Evolutionary conservation across 2,888 invertebrate genomes (phyloP).

Genomic region (Lasiommata megera): DNA sequence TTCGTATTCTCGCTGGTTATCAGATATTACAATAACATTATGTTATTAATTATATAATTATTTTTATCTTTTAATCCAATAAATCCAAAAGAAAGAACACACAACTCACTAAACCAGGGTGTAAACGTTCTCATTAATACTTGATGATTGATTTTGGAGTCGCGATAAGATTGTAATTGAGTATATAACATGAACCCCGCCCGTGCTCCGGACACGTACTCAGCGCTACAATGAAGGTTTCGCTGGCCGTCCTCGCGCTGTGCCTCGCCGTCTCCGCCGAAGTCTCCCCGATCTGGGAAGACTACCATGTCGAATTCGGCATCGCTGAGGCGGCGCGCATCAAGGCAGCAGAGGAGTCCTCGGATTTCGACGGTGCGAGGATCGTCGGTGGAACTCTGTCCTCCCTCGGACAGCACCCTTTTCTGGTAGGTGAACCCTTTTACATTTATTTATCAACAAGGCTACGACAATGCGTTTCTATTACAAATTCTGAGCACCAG

Average conservation of each 20-base stretch:
- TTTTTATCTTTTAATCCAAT: neutral
- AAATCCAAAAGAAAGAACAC: neutral
- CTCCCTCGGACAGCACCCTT: neutral
- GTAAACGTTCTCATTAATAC: neutral
- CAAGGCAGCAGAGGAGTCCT: neutral
- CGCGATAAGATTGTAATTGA: neutral
- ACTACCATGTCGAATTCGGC: constrained; percentile 8
- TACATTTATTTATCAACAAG: no score
- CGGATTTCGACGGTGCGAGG: constrained; percentile 15
- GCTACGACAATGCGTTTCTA: no score
- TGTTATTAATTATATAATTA: no score
- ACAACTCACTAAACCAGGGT: neutral
- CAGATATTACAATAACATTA: no score
- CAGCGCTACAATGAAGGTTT: constrained; percentile 1
- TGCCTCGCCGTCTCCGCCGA: neutral
- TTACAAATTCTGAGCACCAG: no score
- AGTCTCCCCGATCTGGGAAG: neutral
- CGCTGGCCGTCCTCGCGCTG: neutral
- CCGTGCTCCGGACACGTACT: neutral
- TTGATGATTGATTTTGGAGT: neutral
- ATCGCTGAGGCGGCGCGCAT: constrained; percentile 1
- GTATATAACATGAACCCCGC: neutral
- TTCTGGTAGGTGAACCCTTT: neutral
- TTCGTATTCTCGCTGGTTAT: no score
- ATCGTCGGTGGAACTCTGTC: neutral